Evolutionary conservation across 2,888 invertebrate genomes (phyloP), one percentile per base, ranked within the genome.

Genomic region (Ephialtes manifestator): DNA sequence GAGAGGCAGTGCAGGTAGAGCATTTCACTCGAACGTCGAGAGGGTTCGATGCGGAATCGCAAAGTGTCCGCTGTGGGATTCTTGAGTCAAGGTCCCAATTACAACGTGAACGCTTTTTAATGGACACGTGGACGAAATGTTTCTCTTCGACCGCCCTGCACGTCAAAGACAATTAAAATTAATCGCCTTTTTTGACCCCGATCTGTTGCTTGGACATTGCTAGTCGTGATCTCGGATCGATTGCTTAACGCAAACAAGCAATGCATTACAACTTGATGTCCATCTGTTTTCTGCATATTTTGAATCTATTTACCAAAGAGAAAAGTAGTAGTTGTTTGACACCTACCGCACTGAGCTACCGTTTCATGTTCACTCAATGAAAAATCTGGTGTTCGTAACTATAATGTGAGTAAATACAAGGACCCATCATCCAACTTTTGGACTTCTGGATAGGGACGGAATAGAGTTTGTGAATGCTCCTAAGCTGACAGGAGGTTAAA

Each of bases 81-180:
- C 65, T 39, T 48, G 28, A 43, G 51, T 51, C 20, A 51, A 48
- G 46, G 1, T 68, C 28, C 85, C 90, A 92, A 91, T 92, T 91
- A 92, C 90, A 91, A 89, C 87, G 74, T 65, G 86, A 89, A 87
- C 87, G 88, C 87, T 88, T 86, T 90, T 90, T 91, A 91, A 92
- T 91, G 90, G 89, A 91, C 87, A 13, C 81, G 83, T 85, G 87
- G 87, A 88, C 65, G 70, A 88, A 92, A 91, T 91, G 91, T 92
- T 89, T 91, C 90, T 87, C 87, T 87, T 72, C 60, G 71, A 72
- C 75, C 39, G 31, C 15, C 4, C 10, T 63, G 70, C 84, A 87
- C 87, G 85, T 86, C 87, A 85, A 78, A 85, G 88, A 90, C 92
- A 90, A 93, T 93, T 92, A 92, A 92, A 92, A 92, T 91, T 92